These are phyloP conservation scores for Thecophora atra DNA, from an alignment of 2,888 invertebrate species.

Conservation along the genomic window DNA sequence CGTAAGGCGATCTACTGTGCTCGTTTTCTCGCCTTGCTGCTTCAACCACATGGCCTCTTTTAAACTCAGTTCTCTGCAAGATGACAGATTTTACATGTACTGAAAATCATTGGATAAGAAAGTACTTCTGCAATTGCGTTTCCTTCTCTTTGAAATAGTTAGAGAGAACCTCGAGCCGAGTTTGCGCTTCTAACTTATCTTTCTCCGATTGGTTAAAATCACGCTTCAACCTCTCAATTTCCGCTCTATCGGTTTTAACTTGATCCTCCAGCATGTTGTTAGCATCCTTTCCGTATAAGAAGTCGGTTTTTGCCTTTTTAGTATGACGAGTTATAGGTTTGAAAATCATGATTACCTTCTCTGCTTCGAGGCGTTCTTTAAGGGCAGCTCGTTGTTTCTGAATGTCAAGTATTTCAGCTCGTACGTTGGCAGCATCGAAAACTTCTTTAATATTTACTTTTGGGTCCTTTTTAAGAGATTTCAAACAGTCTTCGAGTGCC, in stretches of 20 bases:
- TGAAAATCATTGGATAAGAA: no score
- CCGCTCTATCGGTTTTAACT: conserved; percentile 65
- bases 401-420: conserved; percentile 70
- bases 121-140: conserved; percentile 84
- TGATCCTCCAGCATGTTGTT: conserved; percentile 66
- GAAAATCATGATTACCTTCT: conserved; percentile 55
- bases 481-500: conserved; percentile 67
- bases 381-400: conserved; percentile 68
- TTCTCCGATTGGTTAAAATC: conserved; percentile 74
- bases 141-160: conserved; percentile 93
- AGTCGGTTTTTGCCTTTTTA: not conserved
- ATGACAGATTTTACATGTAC: not conserved
- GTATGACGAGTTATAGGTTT: no score
- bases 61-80: conserved; percentile 75
- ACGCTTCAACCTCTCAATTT: conserved; percentile 69
- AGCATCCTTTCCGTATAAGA: conserved; percentile 54
- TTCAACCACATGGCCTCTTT: conserved; percentile 82
- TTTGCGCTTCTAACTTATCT: conserved; percentile 80
- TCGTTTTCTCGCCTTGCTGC: conserved; percentile 83
- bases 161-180: conserved; percentile 84
- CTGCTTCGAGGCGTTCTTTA: conserved; percentile 66
- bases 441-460: conserved; percentile 67
- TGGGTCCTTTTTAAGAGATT: conserved; percentile 64
- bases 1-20: conserved; percentile 81
- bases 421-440: conserved; percentile 70